Conservation (phyloP, 2,888 invertebrate genomes). For the Pomacea canaliculata region DNA sequence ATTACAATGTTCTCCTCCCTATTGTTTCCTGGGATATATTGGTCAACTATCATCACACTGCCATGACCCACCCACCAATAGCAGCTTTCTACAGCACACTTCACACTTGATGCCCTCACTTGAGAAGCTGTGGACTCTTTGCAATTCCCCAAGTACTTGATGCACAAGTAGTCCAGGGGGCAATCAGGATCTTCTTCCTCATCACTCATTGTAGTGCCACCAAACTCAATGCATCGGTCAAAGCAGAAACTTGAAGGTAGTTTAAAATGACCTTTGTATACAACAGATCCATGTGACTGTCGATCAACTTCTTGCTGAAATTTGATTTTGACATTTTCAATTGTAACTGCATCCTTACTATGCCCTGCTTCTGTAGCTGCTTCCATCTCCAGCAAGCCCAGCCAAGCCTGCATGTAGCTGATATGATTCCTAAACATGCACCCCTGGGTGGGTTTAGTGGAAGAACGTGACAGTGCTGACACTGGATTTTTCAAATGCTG, state of each 20-base stretch:
- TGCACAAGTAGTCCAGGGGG: conserved; percentile 12
- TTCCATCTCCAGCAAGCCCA: conserved; percentile 51
- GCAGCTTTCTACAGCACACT: not conserved
- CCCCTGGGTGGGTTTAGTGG: conserved; percentile 30
- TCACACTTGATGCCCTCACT: not conserved
- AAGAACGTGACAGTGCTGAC: conserved; percentile 32
- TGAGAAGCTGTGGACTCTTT: not conserved
- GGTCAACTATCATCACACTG: not conserved
- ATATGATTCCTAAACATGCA: conserved; percentile 4
- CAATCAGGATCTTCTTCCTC: not conserved
- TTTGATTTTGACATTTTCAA: conserved; percentile 8
- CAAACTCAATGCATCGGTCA: conserved; percentile 13
- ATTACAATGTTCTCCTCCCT: conserved; percentile 2
- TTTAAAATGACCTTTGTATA: conserved; percentile 8
- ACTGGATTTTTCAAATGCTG: conserved; percentile 39
- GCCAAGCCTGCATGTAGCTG: conserved; percentile 30
- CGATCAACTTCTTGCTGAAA: not conserved
- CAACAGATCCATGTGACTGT: too few relatives aligned
- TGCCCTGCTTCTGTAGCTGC: conserved; percentile 30
- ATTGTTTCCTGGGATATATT: not conserved
- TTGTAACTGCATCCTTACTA: not conserved
- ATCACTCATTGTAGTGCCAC: conserved; percentile 6
- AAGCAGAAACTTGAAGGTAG: conserved; percentile 7
- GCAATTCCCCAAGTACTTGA: too few relatives aligned
- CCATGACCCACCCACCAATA: conserved; percentile 20